Conservation (phyloP, 2,888 invertebrate species). For the Gymnoscelis rufifasciata region DNA sequence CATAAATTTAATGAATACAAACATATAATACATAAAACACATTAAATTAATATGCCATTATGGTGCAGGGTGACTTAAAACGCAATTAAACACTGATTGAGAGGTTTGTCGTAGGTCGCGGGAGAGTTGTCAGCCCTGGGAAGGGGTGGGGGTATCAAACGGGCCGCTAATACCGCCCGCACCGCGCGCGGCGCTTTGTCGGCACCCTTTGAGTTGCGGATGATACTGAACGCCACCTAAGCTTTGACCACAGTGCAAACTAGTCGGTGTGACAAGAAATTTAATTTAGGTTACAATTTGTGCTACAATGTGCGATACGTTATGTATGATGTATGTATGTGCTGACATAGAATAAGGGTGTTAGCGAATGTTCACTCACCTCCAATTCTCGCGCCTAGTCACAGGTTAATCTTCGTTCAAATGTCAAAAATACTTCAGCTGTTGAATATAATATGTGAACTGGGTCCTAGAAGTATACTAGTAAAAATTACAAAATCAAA, state of each 20-base stretch:
- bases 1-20: conserved; percentile 13
- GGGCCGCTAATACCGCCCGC: conserved; percentile 75
- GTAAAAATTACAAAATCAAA: too few relatives aligned
- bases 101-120: conserved; percentile 49
- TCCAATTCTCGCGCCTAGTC: too few relatives aligned
- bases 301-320: too few relatives aligned
- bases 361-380: too few relatives aligned
- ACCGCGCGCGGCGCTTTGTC: conserved; percentile 73
- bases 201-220: conserved; percentile 72
- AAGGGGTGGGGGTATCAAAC: conserved; percentile 62
- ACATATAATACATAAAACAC: conserved; percentile 26
- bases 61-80: conserved; percentile 38
- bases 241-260: conserved; percentile 32
- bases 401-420: too few relatives aligned
- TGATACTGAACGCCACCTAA: conserved; percentile 56
- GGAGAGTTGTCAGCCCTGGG: conserved; percentile 55
- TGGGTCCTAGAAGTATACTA: too few relatives aligned
- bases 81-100: conserved; percentile 44
- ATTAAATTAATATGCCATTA: conserved; percentile 31
- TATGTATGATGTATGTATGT: too few relatives aligned
- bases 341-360: too few relatives aligned
- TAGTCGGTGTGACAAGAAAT: conserved; percentile 24
- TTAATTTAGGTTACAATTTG: too few relatives aligned
- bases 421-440: too few relatives aligned
- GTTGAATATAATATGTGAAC: too few relatives aligned